A percentile compares a stretch with the other conserved stretches of the same genome.
phyloP scores from a whole-genome alignment of 2,797 vertebrate genomes.

The Crax fasciolata region DNA sequence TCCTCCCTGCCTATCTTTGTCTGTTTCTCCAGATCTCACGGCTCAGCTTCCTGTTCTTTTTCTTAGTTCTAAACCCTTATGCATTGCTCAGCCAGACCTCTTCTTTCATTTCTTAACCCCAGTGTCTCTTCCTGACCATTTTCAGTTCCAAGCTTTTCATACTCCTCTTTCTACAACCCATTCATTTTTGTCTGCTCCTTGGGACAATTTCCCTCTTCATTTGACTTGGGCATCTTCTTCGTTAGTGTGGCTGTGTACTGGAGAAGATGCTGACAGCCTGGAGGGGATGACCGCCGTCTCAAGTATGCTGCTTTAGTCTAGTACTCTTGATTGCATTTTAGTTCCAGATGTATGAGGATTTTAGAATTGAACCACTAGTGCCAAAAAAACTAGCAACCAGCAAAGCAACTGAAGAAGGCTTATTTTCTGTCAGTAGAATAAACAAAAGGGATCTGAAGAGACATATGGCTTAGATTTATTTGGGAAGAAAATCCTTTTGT shows the following conservation, averaged over 20 bases:
- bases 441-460: neutral
- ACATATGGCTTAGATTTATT: neutral
- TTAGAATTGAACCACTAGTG: neutral
- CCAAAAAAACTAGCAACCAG: neutral
- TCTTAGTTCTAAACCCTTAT: neutral
- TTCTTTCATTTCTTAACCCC: neutral
- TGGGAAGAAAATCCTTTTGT: neutral
- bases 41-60: neutral
- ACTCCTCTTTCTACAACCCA: neutral
- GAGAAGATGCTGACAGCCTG: neutral
- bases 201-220: neutral
- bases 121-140: neutral
- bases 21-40: neutral
- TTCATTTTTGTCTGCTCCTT: neutral
- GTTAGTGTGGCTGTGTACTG: neutral
- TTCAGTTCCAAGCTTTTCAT: neutral
- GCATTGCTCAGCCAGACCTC: neutral
- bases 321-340: neutral
- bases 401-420: neutral
- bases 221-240: neutral
- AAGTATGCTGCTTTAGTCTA: neutral
- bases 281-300: neutral
- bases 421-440: neutral
- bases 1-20: neutral
- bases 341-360: neutral